A percentile compares a stretch with the other conserved stretches of the same genome.
These are phyloP conservation scores for Apocrypta bakeri DNA, from an alignment of 1,140 invertebrate genomes.

Conservation along the genomic window DNA sequence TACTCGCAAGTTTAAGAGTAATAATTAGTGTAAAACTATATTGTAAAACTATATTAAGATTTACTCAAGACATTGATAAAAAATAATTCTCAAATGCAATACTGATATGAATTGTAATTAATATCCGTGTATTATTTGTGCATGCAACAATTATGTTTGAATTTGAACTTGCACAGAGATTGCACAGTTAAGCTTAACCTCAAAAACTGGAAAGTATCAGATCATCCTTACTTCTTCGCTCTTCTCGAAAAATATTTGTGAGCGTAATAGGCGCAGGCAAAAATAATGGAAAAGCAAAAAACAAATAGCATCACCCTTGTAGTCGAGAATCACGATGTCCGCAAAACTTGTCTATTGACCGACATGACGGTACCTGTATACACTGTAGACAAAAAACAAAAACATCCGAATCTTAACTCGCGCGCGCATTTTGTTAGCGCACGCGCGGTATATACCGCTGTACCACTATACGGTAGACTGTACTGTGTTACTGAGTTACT, in stretches of 20 bases:
- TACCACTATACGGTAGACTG: too few species aligned
- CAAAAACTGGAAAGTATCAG: constrained; percentile 5
- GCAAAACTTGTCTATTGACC: not conserved
- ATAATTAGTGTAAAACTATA: too few species aligned
- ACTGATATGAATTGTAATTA: too few species aligned
- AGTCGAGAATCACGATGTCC: not conserved
- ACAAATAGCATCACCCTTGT: constrained; percentile 28
- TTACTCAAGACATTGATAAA: too few species aligned
- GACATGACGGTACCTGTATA: not conserved
- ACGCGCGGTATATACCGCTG: too few species aligned
- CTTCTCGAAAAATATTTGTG: not conserved
- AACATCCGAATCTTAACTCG: not conserved
- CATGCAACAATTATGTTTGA: not conserved
- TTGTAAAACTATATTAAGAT: too few species aligned
- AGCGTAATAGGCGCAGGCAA: constrained; percentile 13
- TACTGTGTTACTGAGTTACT: too few species aligned
- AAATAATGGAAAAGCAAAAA: constrained; percentile 12
- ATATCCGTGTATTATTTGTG: too few species aligned
- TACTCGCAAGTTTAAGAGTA: too few species aligned
- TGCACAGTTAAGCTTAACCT: constrained; percentile 44
- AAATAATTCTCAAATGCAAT: too few species aligned
- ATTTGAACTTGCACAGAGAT: constrained; percentile 8
- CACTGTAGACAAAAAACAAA: not conserved
- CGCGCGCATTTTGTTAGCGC: constrained; percentile 24
- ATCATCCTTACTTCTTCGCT: not conserved